Evolutionary conservation across 1,140 invertebrate species (phyloP), one percentile per base, ranked within the genome.

Genomic region (Bicyclus anynana): DNA sequence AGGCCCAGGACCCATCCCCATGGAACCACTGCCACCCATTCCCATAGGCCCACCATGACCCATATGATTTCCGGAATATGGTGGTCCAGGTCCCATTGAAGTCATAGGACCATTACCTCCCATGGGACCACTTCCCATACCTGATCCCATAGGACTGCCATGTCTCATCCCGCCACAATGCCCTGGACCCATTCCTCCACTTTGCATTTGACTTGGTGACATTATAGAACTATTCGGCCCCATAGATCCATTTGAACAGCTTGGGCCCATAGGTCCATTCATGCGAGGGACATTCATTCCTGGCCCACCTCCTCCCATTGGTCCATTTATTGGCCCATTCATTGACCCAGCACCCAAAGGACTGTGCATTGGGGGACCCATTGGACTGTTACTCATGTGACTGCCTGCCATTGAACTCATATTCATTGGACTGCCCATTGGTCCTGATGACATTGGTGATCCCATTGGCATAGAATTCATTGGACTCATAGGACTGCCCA

Each of bases 401-500:
- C 87, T 88, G n/a, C 89, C 89, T 55, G 89, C 81, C 87, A 89
- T 89, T 40, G 88, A 88, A 12, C 88, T 86, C 84, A 89, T 89
- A 64, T 91, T 94, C 89, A 94, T 92, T 1, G 93, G 93, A 75
- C 93, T 94, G 23, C 92, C 92, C 90, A 94, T 94, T 17, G 92
- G 90, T 20, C 91, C 92, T 21, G 91, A 92, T 53, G 91, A 91
- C 90, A 94, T 92, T 58, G 92, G 93, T 52, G 93, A 93, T 29
- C 92, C 92, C 91, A 93, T 93, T 54, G 93, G 92, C 80, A 92
- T 90, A 62, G 93, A 93, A 77, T 93, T 93, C 92, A 94, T 94
- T 27, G 93, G 93, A 74, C 89, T 91, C 89, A 91, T 91, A 2
- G 91, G 92, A 59, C 91, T 92, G 26, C 92, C 91, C 87, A 92